phyloP scores from a whole-genome alignment of 2,113 vertebrate genomes.

The Neotoma lepida region DNA sequence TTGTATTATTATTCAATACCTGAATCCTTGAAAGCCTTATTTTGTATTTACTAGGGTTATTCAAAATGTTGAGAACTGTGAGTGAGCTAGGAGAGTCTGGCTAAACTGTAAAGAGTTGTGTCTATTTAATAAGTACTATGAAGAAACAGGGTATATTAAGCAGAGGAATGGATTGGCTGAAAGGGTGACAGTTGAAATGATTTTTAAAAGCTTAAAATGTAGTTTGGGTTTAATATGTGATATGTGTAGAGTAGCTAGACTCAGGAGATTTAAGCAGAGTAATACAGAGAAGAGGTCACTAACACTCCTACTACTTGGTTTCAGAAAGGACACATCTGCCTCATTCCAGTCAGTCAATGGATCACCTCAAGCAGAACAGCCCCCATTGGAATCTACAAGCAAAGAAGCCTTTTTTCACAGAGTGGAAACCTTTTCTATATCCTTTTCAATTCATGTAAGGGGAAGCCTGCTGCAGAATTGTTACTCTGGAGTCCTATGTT shows the following conservation, averaged over 20 bases:
- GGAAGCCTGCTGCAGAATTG: neutral
- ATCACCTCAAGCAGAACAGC: constrained; percentile 71
- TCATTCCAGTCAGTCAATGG: constrained; percentile 75
- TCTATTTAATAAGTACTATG: constrained; percentile 29
- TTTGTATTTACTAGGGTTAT: constrained; percentile 24
- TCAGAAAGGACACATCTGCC: constrained; percentile 77
- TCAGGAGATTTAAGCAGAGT: neutral
- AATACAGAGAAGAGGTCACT: neutral
- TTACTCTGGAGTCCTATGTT: fast-evolving
- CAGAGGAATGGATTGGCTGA: constrained; percentile 16
- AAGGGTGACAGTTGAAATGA: neutral
- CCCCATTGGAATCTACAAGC: constrained; percentile 90
- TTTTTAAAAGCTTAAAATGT: constrained; percentile 46
- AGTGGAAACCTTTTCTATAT: constrained; percentile 97
- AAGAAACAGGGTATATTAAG: constrained; percentile 4
- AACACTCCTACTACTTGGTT: constrained; percentile 37
- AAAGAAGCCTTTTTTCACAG: constrained; percentile 94
- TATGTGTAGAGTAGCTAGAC: neutral
- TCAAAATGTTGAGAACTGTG: neutral
- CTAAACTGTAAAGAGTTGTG: constrained; percentile 20
- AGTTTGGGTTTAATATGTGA: neutral
- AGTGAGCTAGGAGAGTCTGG: neutral
- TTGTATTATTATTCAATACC: neutral
- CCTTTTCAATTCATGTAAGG: constrained; percentile 83
- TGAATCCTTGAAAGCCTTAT: constrained; percentile 10